Base-by-base conservation (phyloP, 2,888 invertebrate genomes). In the Hanleya hanleyi region DNA sequence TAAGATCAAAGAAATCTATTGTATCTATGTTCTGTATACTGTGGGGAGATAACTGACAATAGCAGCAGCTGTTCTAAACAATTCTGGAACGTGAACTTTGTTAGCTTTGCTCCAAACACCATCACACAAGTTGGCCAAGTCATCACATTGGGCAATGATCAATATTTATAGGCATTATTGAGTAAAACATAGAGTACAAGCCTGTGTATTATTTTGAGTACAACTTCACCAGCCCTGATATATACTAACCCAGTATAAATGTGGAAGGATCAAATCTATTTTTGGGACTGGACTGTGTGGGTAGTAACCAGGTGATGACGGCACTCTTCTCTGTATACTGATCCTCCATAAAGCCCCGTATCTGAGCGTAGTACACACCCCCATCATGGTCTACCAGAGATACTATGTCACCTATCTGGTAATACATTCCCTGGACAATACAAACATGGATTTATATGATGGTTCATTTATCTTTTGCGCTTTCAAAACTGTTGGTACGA, bases 291-390 rank as follows among this genome's bases (percentile, higher is more conserved):
- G 94, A 93, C 78, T 93, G 93, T 0, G 97, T 96, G 0, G 97
- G 97, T 69, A 98, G 91, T 0, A 98, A 92, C 97, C 97, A 98
- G 0, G 97, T 96, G 18, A 97, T 92, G 1, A 95, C 96, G 0
- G 97, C 97, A 89, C 96, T 97, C 91, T 97, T 97, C 88, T 97
- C 96, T 83, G 96, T 96, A 90, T 96, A 97, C 89, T 96, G 96
- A 89, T 98, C 97, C 0, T 96, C 95, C 74, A 97, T 92, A 69
- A 98, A 93, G 1, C 97, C 97, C 69, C 96, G 93, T 70, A 97
- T 94, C 92, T 97, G 97, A 6, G 96, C 97, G 87, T 96, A 98
- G 91, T 94, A 98, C 35, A 94, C 93, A 76, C 94, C 94, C 6
- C 90, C 90, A 68, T 95, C 87, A 64, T 88, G 94, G 86, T 96